Evolutionary conservation across 2,888 invertebrate genomes (phyloP), one percentile per base, ranked within the genome.

Genomic region (Sinopyrophorus schimmeli): DNA sequence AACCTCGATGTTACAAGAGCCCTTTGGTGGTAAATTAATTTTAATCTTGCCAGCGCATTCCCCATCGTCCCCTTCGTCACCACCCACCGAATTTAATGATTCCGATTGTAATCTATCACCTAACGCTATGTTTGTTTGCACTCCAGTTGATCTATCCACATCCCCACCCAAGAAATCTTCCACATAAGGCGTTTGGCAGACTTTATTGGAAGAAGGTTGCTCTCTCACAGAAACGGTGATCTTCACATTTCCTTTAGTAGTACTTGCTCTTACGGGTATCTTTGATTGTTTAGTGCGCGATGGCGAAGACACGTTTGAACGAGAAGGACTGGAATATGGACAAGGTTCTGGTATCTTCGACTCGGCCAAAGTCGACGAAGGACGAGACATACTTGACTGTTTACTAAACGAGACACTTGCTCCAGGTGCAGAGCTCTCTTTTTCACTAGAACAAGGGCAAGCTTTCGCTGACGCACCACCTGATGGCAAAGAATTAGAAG

Each of bases 111-210:
- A 15, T 26, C 39, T 38, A 12, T 44, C 41, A 5, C 53, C 53
- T 17, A 53, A 30, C 5, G 28, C 26, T 26, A 48, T 14, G 18
- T 49, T 43, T 5, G 55, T 52, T 40, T 53, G 53, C 14, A 42
- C 43, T 5, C 41, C 55, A 16, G 39, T 41, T 11, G 42, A 30
- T 3, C 15, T 17, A 26, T 32, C 48, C 10, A 15, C 10, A 10
- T 24, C 17, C 14, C 32, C 41, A n/a, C n/a, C n/a, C n/a, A n/a
- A n/a, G n/a, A n/a, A n/a, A n/a, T 47, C 41, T 18, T 47, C 38
- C 43, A 47, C 31, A 28, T 55, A 49, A 15, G 26, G 42, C 34
- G n/a, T n/a, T n/a, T n/a, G n/a, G n/a, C n/a, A n/a, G n/a, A n/a
- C n/a, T n/a, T n/a, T n/a, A n/a, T 30, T 12, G 4, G 9, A 11